phyloP scores from a whole-genome alignment of 2,113 vertebrate genomes.

The Apistogramma diplotaenia region DNA sequence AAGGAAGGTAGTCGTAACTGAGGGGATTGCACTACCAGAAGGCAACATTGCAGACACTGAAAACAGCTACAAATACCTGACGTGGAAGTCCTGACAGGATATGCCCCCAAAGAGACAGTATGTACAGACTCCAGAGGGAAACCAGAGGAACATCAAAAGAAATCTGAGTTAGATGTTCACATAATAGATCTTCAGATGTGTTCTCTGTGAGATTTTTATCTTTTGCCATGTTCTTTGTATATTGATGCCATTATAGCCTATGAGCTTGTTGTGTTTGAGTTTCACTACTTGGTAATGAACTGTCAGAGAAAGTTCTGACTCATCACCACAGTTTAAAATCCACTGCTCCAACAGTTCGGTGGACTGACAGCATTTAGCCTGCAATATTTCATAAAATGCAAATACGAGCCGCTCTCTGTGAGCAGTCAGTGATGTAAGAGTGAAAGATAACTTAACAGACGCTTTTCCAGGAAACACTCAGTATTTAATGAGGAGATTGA shows the following conservation, averaged over 20 bases:
- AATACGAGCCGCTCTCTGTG: conserved; percentile 13
- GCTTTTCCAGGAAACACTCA: conserved; percentile 26
- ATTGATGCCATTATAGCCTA: background rate
- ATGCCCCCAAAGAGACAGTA: no score
- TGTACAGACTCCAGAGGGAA: background rate
- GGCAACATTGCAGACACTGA: no score
- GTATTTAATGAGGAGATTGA: conserved; percentile 34
- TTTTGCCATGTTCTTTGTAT: background rate
- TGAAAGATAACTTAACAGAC: conserved; percentile 17
- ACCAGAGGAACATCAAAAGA: background rate
- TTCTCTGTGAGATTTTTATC: rapidly evolving
- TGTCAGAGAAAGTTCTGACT: conserved; percentile 21
- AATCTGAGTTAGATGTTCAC: background rate
- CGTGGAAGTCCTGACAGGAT: no score
- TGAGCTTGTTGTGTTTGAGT: background rate
- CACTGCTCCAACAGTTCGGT: conserved; percentile 30
- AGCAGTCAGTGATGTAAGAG: conserved; percentile 16
- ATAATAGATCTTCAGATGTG: background rate
- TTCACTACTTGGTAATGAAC: conserved; percentile 19
- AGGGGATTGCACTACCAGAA: no score
- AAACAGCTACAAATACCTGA: no score
- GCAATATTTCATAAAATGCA: conserved; percentile 43
- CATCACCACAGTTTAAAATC: conserved; percentile 20
- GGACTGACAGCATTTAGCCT: conserved; percentile 39
- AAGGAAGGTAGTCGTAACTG: no score